Base-by-base conservation (phyloP, 2,113 vertebrate genomes). In the Nansenia antarctica region DNA sequence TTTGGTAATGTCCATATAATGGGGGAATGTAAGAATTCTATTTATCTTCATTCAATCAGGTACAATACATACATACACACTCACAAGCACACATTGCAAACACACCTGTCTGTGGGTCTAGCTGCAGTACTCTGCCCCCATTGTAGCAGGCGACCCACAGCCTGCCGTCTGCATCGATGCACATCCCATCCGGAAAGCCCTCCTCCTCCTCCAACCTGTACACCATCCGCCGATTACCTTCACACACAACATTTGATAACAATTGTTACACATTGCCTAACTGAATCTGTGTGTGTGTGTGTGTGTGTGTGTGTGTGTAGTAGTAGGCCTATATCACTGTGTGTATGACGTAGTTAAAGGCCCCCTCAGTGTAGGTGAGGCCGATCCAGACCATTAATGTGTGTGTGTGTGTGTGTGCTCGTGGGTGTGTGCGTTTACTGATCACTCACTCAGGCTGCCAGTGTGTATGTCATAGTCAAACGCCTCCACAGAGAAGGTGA, bases 81-180 rank as follows among this genome's bases (percentile, higher is more conserved):
- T 52, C 39, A 49, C 11, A 15, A 5, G 20, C 12, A 49, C 42
- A 52, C n/a, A n/a, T n/a, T n/a, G n/a, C n/a, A n/a, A n/a, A n/a
- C 52, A 53, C 42, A 98, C 97, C 96, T 77, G 94, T 95, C 31
- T 89, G 84, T 6, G 96, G 95, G 78, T 99, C 96, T 6, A 99
- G 91, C 59, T 90, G 91, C 70, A 99, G 87, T 66, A 99, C 95
- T 77, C 94, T 88, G 63, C 96, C 97, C 84, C 93, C 95, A 18
- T 91, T 85, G 15, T 92, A 99, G 82, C 96, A 98, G 54, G 95
- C 93, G n/a, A 99, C 93, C 97, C 97, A 99, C 27, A 99, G 93
- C 70, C 90, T 93, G 32, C 95, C 95, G 30, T 95, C 92, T 2
- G 58, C 62, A 63, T 99, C 97, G 8, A 96, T 87, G 14, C 95